A percentile compares a stretch with the other conserved stretches of the same genome.
phyloP scores from a whole-genome alignment of 2,797 vertebrate genomes.

The Monodelphis domestica region DNA sequence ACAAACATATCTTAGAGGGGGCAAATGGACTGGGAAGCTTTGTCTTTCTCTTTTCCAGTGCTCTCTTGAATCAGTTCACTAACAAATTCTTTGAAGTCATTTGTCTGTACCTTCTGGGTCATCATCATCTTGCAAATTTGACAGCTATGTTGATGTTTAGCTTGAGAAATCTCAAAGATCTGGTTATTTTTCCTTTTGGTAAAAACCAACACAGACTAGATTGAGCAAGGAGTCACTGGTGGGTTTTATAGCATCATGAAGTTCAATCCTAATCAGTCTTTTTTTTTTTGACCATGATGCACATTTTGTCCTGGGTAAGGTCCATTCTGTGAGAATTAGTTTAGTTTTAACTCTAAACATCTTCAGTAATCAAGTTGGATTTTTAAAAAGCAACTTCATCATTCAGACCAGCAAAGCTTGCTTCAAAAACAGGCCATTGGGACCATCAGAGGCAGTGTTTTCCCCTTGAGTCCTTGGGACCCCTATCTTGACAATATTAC shows the following conservation, averaged over 20 bases:
- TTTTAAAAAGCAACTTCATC: constrained; percentile 98
- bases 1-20: constrained; percentile 98
- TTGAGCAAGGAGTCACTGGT: constrained; percentile 97
- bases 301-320: constrained; percentile 98
- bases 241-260: constrained; percentile 97
- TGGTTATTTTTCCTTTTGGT: constrained; percentile 98
- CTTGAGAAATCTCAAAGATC: constrained; percentile 97
- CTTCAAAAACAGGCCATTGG: constrained; percentile 98
- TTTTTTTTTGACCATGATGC: constrained; percentile 99
- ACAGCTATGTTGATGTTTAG: constrained; percentile 97
- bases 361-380: constrained; percentile 97
- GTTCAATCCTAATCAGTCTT: constrained; percentile 99
- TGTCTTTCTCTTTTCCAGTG: constrained; percentile 98
- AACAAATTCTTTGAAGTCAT: constrained; percentile 98
- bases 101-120: constrained; percentile 98
- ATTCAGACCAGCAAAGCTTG: constrained; percentile 97
- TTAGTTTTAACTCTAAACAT: constrained; percentile 98
- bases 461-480: constrained; percentile 98
- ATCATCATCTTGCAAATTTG: constrained; percentile 99
- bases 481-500: constrained; percentile 97
- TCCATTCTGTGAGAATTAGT: constrained; percentile 99
- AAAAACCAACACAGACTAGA: constrained; percentile 97
- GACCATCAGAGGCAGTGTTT: constrained; percentile 97
- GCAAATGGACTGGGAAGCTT: constrained; percentile 98
- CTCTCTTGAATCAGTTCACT: constrained; percentile 99